phyloP scores from a whole-genome alignment of 2,113 vertebrate species.

The Oreochromis niloticus region DNA sequence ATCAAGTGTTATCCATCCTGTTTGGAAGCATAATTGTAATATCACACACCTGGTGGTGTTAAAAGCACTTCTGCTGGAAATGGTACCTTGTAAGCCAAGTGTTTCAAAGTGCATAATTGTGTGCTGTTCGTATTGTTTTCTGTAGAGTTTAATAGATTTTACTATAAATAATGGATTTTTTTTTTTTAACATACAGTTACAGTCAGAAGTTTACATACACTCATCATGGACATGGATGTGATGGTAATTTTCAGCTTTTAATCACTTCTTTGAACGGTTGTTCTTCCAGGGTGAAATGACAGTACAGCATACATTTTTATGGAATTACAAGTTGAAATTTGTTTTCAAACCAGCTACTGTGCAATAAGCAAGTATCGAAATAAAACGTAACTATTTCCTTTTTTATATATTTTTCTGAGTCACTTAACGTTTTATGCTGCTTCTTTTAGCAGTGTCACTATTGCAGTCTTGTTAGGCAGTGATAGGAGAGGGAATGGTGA shows the following conservation, averaged over 20 bases:
- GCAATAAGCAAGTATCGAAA: neutral
- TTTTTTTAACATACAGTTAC: neutral
- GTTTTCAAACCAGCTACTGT: neutral
- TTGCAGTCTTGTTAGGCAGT: neutral
- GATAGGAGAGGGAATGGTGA: neutral
- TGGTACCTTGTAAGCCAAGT: neutral
- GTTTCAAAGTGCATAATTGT: neutral
- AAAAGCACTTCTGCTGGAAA: slow-evolving; percentile 2
- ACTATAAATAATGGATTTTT: neutral
- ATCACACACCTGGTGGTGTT: slow-evolving; percentile 2
- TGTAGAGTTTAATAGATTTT: neutral
- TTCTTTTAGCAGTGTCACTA: slow-evolving; percentile 14
- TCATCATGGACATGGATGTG: neutral
- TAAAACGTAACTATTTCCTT: neutral
- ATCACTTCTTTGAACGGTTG: neutral
- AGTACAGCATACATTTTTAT: neutral
- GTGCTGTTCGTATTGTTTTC: neutral
- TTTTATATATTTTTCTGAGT: neutral
- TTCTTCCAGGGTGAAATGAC: neutral
- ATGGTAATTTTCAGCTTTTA: neutral
- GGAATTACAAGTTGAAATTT: too few species aligned
- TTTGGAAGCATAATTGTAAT: slow-evolving; percentile 15
- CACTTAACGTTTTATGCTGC: neutral
- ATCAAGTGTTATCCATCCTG: neutral
- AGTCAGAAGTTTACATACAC: neutral